Evolutionary conservation across 2,888 invertebrate genomes (phyloP), one percentile per base, ranked within the genome.

Genomic region (Atrina japonica): DNA sequence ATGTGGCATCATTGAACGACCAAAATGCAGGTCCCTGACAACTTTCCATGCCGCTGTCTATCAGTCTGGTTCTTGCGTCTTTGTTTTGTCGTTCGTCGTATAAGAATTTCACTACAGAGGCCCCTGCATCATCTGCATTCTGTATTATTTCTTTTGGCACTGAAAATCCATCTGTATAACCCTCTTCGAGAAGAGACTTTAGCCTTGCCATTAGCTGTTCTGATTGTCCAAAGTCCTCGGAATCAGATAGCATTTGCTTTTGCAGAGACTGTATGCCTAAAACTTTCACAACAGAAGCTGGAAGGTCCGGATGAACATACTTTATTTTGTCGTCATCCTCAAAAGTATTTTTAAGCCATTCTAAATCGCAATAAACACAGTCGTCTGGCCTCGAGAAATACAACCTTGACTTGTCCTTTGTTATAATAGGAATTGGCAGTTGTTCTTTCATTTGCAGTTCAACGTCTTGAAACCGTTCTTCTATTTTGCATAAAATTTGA

Each of bases 41-140:
- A 30, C 76, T 74, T 14, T 60, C 76, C 84, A 88, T 84, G 3
- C 71, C 76, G 40, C 77, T 75, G 67, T 81, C 76, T 9, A 86
- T 66, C 40, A 86, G 71, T 27, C 73, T 78, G 45, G 70, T 74
- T 69, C 75, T 74, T 18, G 67, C 56, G 50, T 80, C 73, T 23
- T 55, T 35, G 56, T 86, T 83, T 21, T 78, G 64, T 50, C 89
- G 72, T 66, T 86, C 85, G 64, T 89, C 89, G 67, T 86, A 86
- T 29, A 88, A 70, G 49, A 86, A 75, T n/a, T 56, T 69, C 1
- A 83, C 75, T 41, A 76, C 76, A 5, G 63, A 77, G 1, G 87
- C 87, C 7, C 83, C 85, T 1, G 87, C 88, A 78, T 87, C 87
- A 75, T 88, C 88, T 11, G 86, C 86, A 79, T 88, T 87, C 72